These are phyloP conservation scores for Nasonovia ribisnigri DNA, from an alignment of 2,888 invertebrate genomes.

Conservation along the genomic window DNA sequence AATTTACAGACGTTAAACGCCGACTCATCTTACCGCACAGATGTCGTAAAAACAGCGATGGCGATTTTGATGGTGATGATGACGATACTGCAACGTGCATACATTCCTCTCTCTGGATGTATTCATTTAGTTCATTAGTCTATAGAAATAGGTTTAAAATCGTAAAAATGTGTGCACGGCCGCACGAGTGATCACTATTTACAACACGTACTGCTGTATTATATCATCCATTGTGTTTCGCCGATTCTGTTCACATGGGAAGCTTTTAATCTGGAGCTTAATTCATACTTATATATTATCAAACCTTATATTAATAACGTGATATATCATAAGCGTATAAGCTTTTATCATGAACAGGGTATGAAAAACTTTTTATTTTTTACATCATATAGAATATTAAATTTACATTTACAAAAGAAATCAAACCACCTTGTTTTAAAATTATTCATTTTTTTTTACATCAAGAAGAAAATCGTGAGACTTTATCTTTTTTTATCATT, in stretches of 20 bases:
- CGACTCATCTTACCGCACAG: neutral
- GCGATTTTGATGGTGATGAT: neutral
- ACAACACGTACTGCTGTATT: neutral
- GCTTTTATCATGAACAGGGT: neutral
- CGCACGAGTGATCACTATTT: neutral
- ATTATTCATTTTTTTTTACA: neutral
- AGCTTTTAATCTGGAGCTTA: neutral
- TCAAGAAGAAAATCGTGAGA: neutral
- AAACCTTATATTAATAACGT: neutral
- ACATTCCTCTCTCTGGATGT: neutral
- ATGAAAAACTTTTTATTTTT: neutral
- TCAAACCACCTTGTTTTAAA: neutral
- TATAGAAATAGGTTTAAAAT: conserved; percentile 2
- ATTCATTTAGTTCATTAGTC: conserved; percentile 2
- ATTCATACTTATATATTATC: neutral
- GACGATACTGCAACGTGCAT: neutral
- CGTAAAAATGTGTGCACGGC: neutral
- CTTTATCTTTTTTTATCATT: neutral
- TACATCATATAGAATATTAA: neutral
- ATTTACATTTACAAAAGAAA: neutral
- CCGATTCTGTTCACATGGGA: neutral
- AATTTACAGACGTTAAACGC: neutral
- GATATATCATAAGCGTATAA: neutral
- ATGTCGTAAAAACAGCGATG: neutral
- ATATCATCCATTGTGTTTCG: neutral